Conservation (phyloP, 2,888 invertebrate genomes). For the Apotomis capreana region DNA sequence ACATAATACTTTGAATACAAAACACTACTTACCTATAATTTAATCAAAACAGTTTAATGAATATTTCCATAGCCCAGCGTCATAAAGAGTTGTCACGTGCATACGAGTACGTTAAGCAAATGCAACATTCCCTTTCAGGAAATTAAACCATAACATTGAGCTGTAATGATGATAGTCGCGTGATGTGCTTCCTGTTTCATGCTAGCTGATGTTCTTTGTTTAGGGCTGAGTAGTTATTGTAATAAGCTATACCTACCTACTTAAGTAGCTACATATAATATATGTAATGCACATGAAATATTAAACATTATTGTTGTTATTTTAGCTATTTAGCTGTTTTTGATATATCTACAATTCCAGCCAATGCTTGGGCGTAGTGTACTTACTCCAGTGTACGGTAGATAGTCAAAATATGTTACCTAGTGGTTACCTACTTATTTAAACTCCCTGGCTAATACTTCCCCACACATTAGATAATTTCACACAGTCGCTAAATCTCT, state of each 20-base stretch:
- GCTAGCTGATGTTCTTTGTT: constrained; percentile 40
- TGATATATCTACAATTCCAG: too few species aligned
- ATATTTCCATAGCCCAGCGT: constrained; percentile 61
- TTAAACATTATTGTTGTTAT: background rate
- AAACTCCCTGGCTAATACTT: constrained; percentile 38
- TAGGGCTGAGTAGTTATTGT: background rate
- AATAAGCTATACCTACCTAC: background rate
- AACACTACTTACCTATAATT: constrained; percentile 48
- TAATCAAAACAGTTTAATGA: constrained; percentile 66
- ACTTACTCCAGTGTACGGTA: too few species aligned
- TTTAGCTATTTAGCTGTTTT: too few species aligned
- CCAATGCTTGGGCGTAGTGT: too few species aligned
- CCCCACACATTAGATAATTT: constrained; percentile 40
- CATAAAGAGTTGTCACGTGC: constrained; percentile 67
- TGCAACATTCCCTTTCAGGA: constrained; percentile 73
- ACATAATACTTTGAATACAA: constrained; percentile 24
- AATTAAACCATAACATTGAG: constrained; percentile 76
- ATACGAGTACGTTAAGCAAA: constrained; percentile 56
- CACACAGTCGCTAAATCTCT: constrained; percentile 45
- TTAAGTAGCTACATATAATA: background rate
- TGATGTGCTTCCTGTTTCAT: constrained; percentile 56
- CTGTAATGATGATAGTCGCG: constrained; percentile 65
- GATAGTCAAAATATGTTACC: too few species aligned
- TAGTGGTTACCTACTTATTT: background rate
- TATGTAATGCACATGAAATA: background rate